phyloP scores from a whole-genome alignment of 53 echinoderm and acorn worm genomes.

The Astropecten irregularis region DNA sequence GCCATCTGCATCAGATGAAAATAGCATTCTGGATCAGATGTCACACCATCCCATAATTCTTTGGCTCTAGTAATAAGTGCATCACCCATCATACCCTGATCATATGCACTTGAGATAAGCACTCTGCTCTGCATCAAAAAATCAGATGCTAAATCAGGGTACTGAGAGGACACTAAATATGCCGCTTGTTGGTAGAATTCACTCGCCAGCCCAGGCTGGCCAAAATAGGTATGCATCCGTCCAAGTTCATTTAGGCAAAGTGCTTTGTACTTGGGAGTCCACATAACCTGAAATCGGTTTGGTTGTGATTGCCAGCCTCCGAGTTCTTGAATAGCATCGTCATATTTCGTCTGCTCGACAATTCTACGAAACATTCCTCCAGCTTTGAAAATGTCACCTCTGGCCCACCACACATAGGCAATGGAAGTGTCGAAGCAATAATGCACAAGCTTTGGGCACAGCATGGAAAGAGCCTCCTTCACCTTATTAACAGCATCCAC shows the following conservation, averaged over 20 bases:
- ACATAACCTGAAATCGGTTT: background rate
- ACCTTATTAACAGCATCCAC: background rate
- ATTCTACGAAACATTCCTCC: conserved; percentile 2
- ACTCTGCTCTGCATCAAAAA: background rate
- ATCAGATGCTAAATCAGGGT: background rate
- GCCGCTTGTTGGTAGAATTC: background rate
- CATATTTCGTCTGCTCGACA: background rate
- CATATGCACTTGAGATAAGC: conserved; percentile 2
- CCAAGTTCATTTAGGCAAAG: conserved; percentile 7
- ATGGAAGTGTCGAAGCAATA: conserved; percentile 14
- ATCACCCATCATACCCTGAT: conserved; percentile 11
- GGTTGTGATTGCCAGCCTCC: background rate
- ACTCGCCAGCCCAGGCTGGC: background rate
- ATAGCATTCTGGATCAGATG: background rate
- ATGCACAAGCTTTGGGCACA: conserved; percentile 23
- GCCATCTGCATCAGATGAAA: conserved; percentile 22
- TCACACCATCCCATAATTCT: background rate
- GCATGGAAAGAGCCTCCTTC: background rate
- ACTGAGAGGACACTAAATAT: background rate
- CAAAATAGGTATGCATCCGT: conserved; percentile 1
- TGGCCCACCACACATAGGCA: conserved; percentile 36
- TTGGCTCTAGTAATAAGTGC: background rate
- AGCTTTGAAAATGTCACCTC: conserved; percentile 15
- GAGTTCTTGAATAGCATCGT: no score
- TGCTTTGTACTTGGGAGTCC: background rate